Base-by-base conservation (phyloP, 1,140 invertebrate genomes). In the Drosophila ambigua region DNA sequence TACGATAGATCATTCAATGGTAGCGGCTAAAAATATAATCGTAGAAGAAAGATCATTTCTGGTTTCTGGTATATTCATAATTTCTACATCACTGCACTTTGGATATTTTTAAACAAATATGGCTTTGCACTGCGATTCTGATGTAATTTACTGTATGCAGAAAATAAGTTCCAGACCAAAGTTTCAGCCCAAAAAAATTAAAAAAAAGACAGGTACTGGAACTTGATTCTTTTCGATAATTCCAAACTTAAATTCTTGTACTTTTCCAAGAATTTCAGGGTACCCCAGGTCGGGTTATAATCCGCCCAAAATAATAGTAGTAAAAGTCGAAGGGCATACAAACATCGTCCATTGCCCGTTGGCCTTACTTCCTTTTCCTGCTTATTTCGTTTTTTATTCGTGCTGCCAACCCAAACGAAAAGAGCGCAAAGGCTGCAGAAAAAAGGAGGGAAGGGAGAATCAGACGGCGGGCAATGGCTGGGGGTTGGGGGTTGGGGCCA, bases 361-460 rank as follows among this genome's bases (percentile, higher is more conserved):
- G 49, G 57, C 51, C 64, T 15, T 31, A 23, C 35, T 9, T 41
- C n/a, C 67, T 16, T 26, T 48, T 57, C 26, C 46, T 48, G 64
- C 16, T 41, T 69, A 58, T 68, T 67, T 67, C 46, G 46, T 54
- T 60, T 60, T 43, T 58, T 53, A 51, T 60, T 71, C 64, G 48
- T 69, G 79, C 58, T 65, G 79, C 68, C 78, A 72, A 81, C 31
- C 71, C 58, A 66, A 75, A 78, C 75, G 75, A 83, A 82, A 83
- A 78, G 72, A 83, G 62, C 69, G 65, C 69, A 76, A 80, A 64
- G 68, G 73, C 72, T 72, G 67, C 54, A 55, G 44, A 72, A 80
- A 77, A 66, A 68, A 60, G 57, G 52, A 51, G 41, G 51, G 24
- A 24, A 64, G 39, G 50, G 52, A 28, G 16, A 31, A 63, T 61